Evolutionary conservation across 2,797 vertebrate species (phyloP).

Genomic region (Saxicola maurus): DNA sequence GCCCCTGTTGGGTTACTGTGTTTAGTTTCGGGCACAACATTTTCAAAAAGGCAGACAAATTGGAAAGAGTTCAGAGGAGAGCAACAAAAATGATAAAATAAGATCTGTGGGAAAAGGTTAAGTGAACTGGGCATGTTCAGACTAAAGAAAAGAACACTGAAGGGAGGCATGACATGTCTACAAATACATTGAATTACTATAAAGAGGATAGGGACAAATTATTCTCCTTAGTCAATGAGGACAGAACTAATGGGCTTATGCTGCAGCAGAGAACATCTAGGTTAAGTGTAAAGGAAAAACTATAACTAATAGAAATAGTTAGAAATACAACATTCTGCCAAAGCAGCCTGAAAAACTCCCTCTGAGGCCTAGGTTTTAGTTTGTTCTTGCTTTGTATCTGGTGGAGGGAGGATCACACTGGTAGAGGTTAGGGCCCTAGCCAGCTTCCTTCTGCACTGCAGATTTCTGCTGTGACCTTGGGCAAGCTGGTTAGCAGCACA

Average conservation of each 20-base stretch:
- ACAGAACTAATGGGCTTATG: constrained; percentile 35
- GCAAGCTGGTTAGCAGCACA: neutral
- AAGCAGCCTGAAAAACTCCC: constrained; percentile 1
- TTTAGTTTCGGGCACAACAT: neutral
- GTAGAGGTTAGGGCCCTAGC: neutral
- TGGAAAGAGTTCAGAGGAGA: constrained; percentile 11
- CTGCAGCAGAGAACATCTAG: neutral
- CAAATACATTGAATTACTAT: neutral
- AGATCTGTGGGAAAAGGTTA: constrained; percentile 27
- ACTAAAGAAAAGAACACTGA: constrained; percentile 39
- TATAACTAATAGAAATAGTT: neutral
- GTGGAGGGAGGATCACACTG: neutral
- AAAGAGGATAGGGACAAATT: constrained; percentile 42
- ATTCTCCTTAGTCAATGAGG: constrained; percentile 44
- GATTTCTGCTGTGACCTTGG: neutral
- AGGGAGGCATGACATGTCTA: neutral
- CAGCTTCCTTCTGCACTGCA: neutral
- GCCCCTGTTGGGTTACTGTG: neutral
- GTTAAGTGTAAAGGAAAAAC: constrained; percentile 11
- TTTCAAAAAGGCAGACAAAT: constrained; percentile 36
- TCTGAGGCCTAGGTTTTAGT: neutral
- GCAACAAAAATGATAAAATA: constrained; percentile 31
- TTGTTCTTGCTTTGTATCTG: neutral
- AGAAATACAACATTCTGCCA: neutral
- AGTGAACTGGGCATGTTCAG: constrained; percentile 19